Base-by-base conservation (phyloP, 2,797 vertebrate species). In the Silurus lanzhouensis region DNA sequence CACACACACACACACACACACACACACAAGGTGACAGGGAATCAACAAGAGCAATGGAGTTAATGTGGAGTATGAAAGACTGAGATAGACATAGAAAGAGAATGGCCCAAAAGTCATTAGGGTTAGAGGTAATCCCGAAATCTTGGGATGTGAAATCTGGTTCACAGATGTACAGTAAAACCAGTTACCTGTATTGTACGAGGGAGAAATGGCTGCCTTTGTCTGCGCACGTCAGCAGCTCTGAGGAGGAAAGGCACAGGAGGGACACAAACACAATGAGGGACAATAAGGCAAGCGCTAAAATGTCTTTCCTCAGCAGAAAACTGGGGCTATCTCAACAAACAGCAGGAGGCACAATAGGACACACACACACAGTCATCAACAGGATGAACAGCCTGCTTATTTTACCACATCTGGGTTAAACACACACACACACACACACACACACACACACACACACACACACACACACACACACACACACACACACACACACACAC, bases 171-270 rank as follows among this genome's bases (percentile, higher is more conserved):
- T 52, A 8, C 48, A 52, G 48, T 22, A 77, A 61, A 60, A 27
- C 7, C 19, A 25, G 88, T 95, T 94, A 97, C 96, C 96, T 96
- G 95, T 94, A 96, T 83, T 95, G 93, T 84, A 91, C 81, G 81
- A 92, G 90, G 55, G 90, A 87, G 89, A 94, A 95, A 90, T 95
- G 94, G 89, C 91, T 96, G 88, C 92, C 95, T 89, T 91, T 93
- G 88, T 96, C 95, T 92, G 96, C 92, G 88, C 96, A 97, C 0
- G 95, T 97, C 89, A 97, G 95, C 84, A 96, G 91, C 92, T 97
- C 96, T 97, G 93, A 52, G 57, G 83, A 88, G 67, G 88, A 78
- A 92, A 94, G 86, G 82, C 92, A 90, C 90, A 93, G 89, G 90
- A 86, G 91, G 81, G 68, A 75, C 78, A 66, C n/a, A 89, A 82